phyloP scores from a whole-genome alignment of 2,797 vertebrate species.

The Onychomys arenicola region DNA sequence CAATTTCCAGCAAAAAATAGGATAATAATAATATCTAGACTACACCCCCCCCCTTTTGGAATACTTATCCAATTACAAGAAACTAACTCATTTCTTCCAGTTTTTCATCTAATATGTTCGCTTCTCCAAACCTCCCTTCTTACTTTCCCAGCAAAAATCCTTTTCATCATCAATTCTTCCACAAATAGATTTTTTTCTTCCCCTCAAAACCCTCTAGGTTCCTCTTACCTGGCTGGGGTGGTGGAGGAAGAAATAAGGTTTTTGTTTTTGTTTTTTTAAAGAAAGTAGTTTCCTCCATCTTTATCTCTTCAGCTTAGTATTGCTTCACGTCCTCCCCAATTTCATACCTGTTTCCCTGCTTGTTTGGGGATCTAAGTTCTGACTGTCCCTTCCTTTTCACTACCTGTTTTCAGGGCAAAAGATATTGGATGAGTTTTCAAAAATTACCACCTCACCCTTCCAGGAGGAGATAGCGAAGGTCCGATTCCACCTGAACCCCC shows the following conservation, averaged over 20 bases:
- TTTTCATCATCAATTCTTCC: background rate
- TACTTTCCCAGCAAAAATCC: background rate
- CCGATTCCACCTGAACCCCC: constrained; percentile 40
- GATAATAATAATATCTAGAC: background rate
- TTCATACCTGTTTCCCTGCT: constrained; percentile 7
- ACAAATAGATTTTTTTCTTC: constrained; percentile 1
- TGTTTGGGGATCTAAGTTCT: constrained; percentile 37
- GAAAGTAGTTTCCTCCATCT: background rate
- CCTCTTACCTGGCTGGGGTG: background rate
- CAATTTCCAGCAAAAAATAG: background rate
- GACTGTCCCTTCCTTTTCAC: constrained; percentile 63
- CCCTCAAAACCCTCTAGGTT: background rate
- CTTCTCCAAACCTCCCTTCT: background rate
- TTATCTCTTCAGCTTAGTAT: background rate
- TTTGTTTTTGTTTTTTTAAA: background rate
- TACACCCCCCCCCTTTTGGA: constrained; percentile 14
- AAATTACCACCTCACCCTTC: constrained; percentile 40
- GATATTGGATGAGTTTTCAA: constrained; percentile 64
- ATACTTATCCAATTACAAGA: background rate
- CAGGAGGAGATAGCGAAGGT: constrained; percentile 62
- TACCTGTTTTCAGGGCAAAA: constrained; percentile 70
- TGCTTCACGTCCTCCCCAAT: constrained; percentile 18
- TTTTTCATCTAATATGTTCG: constrained; percentile 19
- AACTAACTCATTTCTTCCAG: background rate
- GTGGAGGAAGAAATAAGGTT: background rate